Percentiles rank a stretch among this genome's conserved stretches.
These are phyloP conservation scores for Sarcophaga peregrina DNA, from an alignment of 1,140 invertebrate species.

Conservation along the genomic window DNA sequence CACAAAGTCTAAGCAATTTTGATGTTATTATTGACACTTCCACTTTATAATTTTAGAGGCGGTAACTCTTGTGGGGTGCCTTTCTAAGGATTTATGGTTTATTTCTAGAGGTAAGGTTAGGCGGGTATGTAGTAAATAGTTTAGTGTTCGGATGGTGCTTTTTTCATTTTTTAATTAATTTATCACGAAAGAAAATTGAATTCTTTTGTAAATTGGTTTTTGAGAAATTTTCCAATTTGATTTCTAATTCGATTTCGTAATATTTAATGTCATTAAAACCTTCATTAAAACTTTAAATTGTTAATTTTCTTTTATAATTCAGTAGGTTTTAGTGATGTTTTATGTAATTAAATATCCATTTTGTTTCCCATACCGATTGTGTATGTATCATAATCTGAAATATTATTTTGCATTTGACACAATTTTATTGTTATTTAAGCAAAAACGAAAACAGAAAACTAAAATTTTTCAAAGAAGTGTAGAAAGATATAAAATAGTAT, in stretches of 20 bases:
- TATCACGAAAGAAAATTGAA: too few species aligned
- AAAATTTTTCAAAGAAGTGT: background rate
- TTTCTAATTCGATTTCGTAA: too few species aligned
- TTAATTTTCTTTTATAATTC: too few species aligned
- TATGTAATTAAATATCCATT: too few species aligned
- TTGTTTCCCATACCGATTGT: too few species aligned
- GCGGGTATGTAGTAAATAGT: background rate
- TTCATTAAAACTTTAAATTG: too few species aligned
- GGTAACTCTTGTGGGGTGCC: background rate
- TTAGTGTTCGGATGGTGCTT: background rate
- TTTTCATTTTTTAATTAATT: background rate
- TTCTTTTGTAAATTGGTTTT: too few species aligned
- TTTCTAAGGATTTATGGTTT: background rate
- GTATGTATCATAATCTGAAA: background rate
- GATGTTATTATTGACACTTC: slow-evolving; percentile 26
- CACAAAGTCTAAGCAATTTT: background rate
- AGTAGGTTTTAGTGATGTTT: too few species aligned
- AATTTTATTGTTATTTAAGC: background rate
- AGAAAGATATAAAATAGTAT: too few species aligned
- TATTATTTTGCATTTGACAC: slow-evolving; percentile 22
- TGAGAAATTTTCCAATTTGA: too few species aligned
- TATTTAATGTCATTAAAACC: too few species aligned
- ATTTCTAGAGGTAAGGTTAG: background rate
- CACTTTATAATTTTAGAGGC: background rate
- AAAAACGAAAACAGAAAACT: background rate